A percentile compares a stretch with the other conserved stretches of the same genome.
These are phyloP conservation scores for Coranthus polyacanthus DNA, from an alignment of 2,797 vertebrate genomes.

Conservation along the genomic window DNA sequence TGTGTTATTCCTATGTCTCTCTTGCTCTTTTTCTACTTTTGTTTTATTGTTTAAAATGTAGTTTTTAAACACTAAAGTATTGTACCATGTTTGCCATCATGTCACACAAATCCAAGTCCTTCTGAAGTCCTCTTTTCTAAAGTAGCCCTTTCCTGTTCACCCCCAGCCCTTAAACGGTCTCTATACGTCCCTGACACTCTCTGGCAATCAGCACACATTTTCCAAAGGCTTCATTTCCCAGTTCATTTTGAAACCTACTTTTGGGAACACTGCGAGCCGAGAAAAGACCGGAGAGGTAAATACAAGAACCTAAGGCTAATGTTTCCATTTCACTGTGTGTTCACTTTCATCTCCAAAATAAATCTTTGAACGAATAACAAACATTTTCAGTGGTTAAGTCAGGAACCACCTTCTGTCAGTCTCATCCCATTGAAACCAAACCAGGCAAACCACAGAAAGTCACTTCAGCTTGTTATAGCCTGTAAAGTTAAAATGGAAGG, in stretches of 20 bases:
- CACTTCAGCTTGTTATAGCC: not conserved
- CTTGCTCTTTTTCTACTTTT: not conserved
- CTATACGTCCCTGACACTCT: not conserved
- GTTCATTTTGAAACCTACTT: not conserved
- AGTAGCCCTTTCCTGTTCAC: not conserved
- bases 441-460: slow-evolving; percentile 23
- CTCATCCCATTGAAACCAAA: slow-evolving; percentile 29
- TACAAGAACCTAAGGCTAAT: slow-evolving; percentile 27
- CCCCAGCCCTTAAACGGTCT: not conserved
- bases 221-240: slow-evolving; percentile 1
- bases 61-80: not conserved
- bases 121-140: not conserved
- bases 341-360: slow-evolving; percentile 42
- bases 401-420: slow-evolving; percentile 23
- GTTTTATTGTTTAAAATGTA: too few relatives aligned
- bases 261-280: slow-evolving; percentile 14
- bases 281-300: slow-evolving; percentile 22
- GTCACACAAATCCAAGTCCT: slow-evolving; percentile 9
- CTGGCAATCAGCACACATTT: slow-evolving; percentile 6
- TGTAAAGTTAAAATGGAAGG: not conserved
- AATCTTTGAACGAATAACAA: slow-evolving; percentile 42
- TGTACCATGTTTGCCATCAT: too few relatives aligned
- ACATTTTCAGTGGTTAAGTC: slow-evolving; percentile 34
- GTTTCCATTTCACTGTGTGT: slow-evolving; percentile 24
- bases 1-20: not conserved